Percentiles rank a stretch among this genome's conserved stretches.
phyloP scores from a whole-genome alignment of 1,140 invertebrate genomes.

The Ceratina japonica region DNA sequence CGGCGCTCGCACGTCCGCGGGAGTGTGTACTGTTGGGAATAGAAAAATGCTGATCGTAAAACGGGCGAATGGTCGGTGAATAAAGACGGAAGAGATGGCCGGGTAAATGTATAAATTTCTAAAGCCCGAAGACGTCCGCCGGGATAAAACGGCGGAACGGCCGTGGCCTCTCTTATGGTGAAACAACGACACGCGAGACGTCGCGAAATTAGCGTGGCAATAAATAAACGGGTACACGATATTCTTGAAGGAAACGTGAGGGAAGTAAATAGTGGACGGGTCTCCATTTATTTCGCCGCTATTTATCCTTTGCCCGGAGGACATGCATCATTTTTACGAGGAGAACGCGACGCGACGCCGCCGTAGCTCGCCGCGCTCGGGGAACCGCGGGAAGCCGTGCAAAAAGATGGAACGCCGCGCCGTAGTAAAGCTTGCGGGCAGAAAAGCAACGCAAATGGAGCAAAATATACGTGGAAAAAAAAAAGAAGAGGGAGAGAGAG shows the following conservation, averaged over 20 bases:
- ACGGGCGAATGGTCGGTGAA: neutral
- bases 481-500: no score
- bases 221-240: constrained; percentile 56
- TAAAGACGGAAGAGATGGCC: no score
- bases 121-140: constrained; percentile 6
- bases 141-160: neutral
- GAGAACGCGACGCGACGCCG: constrained; percentile 8
- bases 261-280: constrained; percentile 35
- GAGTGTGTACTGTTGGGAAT: neutral
- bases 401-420: constrained; percentile 9
- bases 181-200: constrained; percentile 21
- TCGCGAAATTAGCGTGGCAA: constrained; percentile 51
- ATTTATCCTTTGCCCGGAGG: constrained; percentile 39
- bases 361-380: no score
- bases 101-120: constrained; percentile 31
- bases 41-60: constrained; percentile 28
- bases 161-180: neutral
- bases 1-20: neutral
- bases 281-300: constrained; percentile 42
- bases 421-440: constrained; percentile 6
- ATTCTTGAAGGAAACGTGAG: constrained; percentile 50
- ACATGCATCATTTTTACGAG: constrained; percentile 46
- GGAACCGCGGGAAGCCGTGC: neutral
- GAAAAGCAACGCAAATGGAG: constrained; percentile 24
- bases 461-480: constrained; percentile 3